A percentile compares a stretch with the other conserved stretches of the same genome.
Conservation (phyloP, 2,797 vertebrate genomes). For the Sphenodon punctatus region DNA sequence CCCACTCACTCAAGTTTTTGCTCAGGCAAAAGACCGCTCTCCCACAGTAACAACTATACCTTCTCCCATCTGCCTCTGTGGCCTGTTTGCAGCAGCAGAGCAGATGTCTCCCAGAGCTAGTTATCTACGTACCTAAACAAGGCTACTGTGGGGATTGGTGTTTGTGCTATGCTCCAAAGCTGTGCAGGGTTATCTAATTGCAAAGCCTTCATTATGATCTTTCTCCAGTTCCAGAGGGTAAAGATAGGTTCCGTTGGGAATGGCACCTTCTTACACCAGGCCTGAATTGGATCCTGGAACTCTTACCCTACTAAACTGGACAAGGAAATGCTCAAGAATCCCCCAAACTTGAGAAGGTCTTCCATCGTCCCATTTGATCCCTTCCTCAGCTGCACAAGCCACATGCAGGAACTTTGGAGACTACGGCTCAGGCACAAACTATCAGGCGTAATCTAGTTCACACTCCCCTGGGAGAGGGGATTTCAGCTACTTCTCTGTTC, state of each 20-base stretch:
- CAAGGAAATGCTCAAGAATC: conserved; percentile 26
- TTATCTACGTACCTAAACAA: conserved; percentile 16
- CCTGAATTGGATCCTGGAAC: conserved; percentile 36
- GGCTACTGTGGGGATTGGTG: conserved; percentile 19
- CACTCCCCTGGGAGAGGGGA: neutral
- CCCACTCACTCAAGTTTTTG: neutral
- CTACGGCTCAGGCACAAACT: neutral
- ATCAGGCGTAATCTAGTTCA: rapidly evolving
- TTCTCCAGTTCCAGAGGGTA: conserved; percentile 20
- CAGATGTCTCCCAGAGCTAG: neutral
- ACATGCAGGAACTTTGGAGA: conserved; percentile 1
- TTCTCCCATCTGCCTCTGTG: neutral
- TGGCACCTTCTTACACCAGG: neutral
- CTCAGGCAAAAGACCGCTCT: neutral
- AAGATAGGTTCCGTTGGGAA: neutral
- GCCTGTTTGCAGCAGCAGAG: conserved; percentile 23
- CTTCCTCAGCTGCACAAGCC: no score
- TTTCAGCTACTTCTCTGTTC: conserved; percentile 15
- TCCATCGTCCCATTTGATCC: neutral
- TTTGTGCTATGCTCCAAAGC: conserved; percentile 39
- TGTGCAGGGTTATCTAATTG: conserved; percentile 5
- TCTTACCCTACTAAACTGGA: conserved; percentile 31
- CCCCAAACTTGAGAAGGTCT: conserved; percentile 35
- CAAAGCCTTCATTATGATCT: conserved; percentile 25
- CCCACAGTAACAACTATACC: neutral